phyloP scores from a whole-genome alignment of 2,113 vertebrate genomes.

The Saccopteryx leptura region DNA sequence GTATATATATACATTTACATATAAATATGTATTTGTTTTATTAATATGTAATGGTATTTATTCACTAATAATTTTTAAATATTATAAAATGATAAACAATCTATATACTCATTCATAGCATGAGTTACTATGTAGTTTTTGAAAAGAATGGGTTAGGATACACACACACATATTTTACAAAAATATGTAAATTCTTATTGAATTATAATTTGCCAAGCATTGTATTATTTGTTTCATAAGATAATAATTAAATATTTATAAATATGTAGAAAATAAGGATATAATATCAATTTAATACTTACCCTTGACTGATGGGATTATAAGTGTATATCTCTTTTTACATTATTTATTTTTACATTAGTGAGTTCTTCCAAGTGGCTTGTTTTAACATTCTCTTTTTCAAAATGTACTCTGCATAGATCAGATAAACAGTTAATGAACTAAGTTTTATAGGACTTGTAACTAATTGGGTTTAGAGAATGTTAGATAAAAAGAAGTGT shows the following conservation, averaged over 20 bases:
- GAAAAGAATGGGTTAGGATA: background rate
- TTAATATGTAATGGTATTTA: background rate
- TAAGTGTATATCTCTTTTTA: background rate
- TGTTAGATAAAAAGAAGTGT: background rate
- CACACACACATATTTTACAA: background rate
- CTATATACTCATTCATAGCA: background rate
- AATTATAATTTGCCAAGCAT: background rate
- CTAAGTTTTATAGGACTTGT: background rate
- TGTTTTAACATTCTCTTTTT: background rate
- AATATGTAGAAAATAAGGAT: background rate
- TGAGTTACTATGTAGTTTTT: constrained; percentile 20
- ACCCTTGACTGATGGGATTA: background rate
- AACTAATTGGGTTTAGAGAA: background rate
- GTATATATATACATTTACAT: background rate
- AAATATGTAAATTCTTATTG: background rate
- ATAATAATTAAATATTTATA: background rate
- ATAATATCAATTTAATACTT: background rate
- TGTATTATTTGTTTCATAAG: background rate
- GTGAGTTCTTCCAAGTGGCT: background rate
- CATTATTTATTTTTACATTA: background rate
- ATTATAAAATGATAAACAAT: background rate
- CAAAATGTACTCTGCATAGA: background rate
- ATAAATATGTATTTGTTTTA: background rate
- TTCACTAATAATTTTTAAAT: background rate
- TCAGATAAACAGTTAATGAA: background rate